Evolutionary conservation across 2,113 vertebrate species (phyloP).

Genomic region (Thunnus thynnus): DNA sequence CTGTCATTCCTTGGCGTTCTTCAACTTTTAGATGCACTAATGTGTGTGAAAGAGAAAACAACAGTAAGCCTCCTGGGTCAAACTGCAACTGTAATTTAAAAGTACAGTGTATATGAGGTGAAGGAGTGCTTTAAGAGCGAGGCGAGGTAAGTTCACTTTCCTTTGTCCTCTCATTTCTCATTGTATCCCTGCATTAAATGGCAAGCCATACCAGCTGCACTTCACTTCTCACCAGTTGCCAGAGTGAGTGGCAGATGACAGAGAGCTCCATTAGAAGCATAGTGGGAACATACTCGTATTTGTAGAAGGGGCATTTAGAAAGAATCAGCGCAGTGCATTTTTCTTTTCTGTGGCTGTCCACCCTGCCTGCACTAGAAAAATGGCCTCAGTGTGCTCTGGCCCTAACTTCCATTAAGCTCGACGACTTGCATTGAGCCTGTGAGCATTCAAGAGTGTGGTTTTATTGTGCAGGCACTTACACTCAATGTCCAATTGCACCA

Average conservation of each 20-base stretch:
- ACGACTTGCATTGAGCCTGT: conserved; percentile 52
- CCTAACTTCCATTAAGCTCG: conserved; percentile 74
- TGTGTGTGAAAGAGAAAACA: conserved; percentile 63
- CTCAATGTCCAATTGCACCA: conserved; percentile 86
- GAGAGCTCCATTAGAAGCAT: conserved; percentile 76
- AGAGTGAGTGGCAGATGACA: conserved; percentile 71
- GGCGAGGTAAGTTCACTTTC: conserved; percentile 50
- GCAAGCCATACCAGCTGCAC: conserved; percentile 58
- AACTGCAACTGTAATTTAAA: conserved; percentile 53
- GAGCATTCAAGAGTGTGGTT: conserved; percentile 50
- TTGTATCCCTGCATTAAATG: conserved; percentile 54
- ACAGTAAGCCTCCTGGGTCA: conserved; percentile 54
- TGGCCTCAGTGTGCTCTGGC: conserved; percentile 58
- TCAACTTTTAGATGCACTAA: conserved; percentile 61
- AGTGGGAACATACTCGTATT: conserved; percentile 60
- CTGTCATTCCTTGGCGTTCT: conserved; percentile 53
- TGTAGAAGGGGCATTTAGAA: conserved; percentile 68
- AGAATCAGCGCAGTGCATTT: conserved; percentile 67
- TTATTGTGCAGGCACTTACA: conserved; percentile 81
- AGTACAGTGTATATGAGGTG: conserved; percentile 25
- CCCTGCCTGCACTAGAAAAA: conserved; percentile 63
- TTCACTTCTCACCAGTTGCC: conserved; percentile 58
- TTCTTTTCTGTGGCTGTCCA: conserved; percentile 64
- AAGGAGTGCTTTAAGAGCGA: conserved; percentile 46
- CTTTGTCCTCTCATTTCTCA: conserved; percentile 49